phyloP scores from a whole-genome alignment of 2,797 vertebrate genomes.

The Lepus townsendii region DNA sequence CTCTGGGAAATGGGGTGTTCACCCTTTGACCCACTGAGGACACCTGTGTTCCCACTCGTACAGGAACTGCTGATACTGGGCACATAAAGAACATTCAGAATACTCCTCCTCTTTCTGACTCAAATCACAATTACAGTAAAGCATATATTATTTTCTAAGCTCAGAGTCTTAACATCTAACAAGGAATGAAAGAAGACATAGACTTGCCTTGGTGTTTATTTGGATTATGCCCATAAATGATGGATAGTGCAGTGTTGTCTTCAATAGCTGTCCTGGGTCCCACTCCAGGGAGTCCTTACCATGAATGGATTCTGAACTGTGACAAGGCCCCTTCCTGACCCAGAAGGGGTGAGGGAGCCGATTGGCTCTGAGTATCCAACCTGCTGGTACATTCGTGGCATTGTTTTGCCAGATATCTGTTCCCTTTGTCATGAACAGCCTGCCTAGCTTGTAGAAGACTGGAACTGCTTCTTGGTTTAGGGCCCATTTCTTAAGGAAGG shows the following conservation, averaged over 20 bases:
- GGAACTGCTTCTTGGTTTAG: conserved; percentile 53
- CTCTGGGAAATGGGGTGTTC: background rate
- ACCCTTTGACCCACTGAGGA: background rate
- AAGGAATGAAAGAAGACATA: background rate
- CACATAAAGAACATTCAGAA: background rate
- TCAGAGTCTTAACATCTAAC: background rate
- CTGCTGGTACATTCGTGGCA: background rate
- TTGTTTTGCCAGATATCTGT: background rate
- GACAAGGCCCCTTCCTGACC: background rate
- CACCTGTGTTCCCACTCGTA: too few relatives aligned
- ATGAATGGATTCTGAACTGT: background rate
- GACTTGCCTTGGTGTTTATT: background rate
- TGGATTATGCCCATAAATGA: background rate
- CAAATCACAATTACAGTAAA: background rate
- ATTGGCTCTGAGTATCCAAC: background rate
- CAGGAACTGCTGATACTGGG: background rate
- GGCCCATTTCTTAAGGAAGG: background rate
- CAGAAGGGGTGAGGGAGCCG: background rate
- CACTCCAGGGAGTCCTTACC: background rate
- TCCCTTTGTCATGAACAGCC: background rate
- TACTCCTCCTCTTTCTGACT: background rate
- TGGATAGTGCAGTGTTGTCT: background rate
- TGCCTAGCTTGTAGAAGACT: background rate
- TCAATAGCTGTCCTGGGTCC: background rate
- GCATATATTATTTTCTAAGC: background rate